Percentiles rank a stretch among this genome's conserved stretches.
Evolutionary conservation across 2,888 invertebrate genomes (phyloP).

Genomic region (Spodoptera picta): DNA sequence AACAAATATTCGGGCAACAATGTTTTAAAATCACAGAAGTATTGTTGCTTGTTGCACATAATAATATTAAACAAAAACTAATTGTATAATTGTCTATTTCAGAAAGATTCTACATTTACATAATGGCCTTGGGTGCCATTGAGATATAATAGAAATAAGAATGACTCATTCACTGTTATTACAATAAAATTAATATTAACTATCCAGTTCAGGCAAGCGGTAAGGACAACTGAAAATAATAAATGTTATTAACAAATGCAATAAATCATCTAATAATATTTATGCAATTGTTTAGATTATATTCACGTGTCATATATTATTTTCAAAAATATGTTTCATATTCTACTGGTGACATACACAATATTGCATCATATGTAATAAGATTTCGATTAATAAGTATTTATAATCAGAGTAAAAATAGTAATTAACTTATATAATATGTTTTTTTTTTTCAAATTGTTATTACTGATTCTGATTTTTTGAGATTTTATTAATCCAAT

Average conservation of each 20-base stretch:
- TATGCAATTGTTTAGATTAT: constrained; percentile 39
- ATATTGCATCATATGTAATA: constrained; percentile 41
- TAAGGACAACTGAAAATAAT: constrained; percentile 63
- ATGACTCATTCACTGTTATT: constrained; percentile 68
- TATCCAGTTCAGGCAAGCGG: constrained; percentile 73
- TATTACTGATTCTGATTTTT: too few relatives aligned
- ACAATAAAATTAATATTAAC: constrained; percentile 64
- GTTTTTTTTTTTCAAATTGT: too few relatives aligned
- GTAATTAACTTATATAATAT: too few relatives aligned
- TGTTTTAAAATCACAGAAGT: constrained; percentile 76
- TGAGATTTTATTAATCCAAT: too few relatives aligned
- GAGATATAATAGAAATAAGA: constrained; percentile 59
- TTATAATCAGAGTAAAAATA: neutral
- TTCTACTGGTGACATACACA: constrained; percentile 55
- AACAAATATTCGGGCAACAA: constrained; percentile 68
- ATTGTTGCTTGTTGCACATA: constrained; percentile 66
- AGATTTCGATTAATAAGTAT: constrained; percentile 10
- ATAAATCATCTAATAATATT: constrained; percentile 32
- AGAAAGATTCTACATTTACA: constrained; percentile 64
- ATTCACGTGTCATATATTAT: constrained; percentile 25
- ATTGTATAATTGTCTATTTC: constrained; percentile 58
- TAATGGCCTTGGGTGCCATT: constrained; percentile 48
- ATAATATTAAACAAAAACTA: constrained; percentile 50
- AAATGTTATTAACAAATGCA: constrained; percentile 47
- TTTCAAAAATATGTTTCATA: constrained; percentile 54